Evolutionary conservation across 2,797 vertebrate genomes (phyloP).

Genomic region (Acanthopagrus latus): DNA sequence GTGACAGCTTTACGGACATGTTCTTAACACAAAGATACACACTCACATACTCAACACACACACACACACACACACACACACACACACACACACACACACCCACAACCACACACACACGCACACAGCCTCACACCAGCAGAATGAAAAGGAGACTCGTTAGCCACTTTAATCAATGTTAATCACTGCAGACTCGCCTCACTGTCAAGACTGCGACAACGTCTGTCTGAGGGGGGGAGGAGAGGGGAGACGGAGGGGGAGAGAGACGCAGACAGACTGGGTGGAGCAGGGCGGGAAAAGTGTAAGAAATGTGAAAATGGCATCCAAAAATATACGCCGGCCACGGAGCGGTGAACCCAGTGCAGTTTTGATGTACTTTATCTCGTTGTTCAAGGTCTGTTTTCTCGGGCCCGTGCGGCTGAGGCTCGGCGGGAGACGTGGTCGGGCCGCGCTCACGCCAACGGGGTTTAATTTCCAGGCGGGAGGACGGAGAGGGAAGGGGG

Average conservation of each 20-base stretch:
- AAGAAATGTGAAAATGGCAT: conserved; percentile 65
- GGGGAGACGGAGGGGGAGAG: conserved; percentile 31
- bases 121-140: conserved; percentile 44
- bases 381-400: conserved; percentile 77
- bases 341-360: conserved; percentile 55
- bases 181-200: conserved; percentile 78
- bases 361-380: conserved; percentile 80
- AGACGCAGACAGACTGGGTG: conserved; percentile 43
- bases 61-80: conserved; percentile 30
- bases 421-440: conserved; percentile 55
- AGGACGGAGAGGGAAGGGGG: conserved; percentile 25
- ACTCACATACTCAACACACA: conserved; percentile 38
- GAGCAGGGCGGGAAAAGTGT: conserved; percentile 46
- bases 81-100: conserved; percentile 28
- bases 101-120: conserved; percentile 30
- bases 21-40: conserved; percentile 38
- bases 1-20: conserved; percentile 66
- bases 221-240: conserved; percentile 47
- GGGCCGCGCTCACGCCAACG: conserved; percentile 42
- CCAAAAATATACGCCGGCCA: conserved; percentile 75
- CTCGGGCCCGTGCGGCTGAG: conserved; percentile 53
- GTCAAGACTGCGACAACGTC: conserved; percentile 74
- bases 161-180: conserved; percentile 86
- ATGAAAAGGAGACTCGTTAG: conserved; percentile 78
- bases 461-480: conserved; percentile 72